Evolutionary conservation across 2,888 invertebrate genomes (phyloP).

Genomic region (Cybosia mesomella): DNA sequence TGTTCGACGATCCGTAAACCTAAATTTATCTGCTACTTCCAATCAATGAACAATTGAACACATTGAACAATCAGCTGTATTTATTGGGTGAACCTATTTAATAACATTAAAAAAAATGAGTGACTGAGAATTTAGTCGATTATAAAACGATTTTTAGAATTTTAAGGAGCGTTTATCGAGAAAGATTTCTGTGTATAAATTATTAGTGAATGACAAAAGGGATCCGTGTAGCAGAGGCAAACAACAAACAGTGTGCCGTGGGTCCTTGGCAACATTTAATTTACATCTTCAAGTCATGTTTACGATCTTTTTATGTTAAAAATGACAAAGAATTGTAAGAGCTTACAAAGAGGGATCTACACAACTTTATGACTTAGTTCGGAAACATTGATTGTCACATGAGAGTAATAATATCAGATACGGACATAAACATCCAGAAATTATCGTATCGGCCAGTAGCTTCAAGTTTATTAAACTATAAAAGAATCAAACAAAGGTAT

Average conservation of each 20-base stretch:
- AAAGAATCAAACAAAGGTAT: too few relatives aligned
- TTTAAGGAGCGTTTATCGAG: slow-evolving; percentile 23
- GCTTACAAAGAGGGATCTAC: slow-evolving; percentile 18
- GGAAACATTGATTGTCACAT: slow-evolving; percentile 18
- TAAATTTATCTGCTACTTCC: slow-evolving; percentile 28
- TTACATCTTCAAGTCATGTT: slow-evolving; percentile 47
- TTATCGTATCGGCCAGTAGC: neutral
- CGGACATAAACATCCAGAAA: neutral
- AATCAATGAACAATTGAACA: too few relatives aligned
- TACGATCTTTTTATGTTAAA: slow-evolving; percentile 46
- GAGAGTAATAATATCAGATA: slow-evolving; percentile 14
- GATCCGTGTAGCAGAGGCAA: slow-evolving; percentile 29
- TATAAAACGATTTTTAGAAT: slow-evolving; percentile 38
- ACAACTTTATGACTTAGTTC: slow-evolving; percentile 26
- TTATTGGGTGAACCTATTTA: slow-evolving; percentile 28
- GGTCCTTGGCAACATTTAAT: slow-evolving; percentile 46
- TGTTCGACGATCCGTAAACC: slow-evolving; percentile 39
- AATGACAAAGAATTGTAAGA: slow-evolving; percentile 33
- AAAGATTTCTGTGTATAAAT: slow-evolving; percentile 37
- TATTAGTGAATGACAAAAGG: slow-evolving; percentile 43
- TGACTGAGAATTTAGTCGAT: slow-evolving; percentile 33
- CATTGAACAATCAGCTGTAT: slow-evolving; percentile 29
- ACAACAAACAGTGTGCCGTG: slow-evolving; percentile 18
- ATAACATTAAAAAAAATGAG: slow-evolving; percentile 39
- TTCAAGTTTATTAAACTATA: neutral